A percentile compares a stretch with the other conserved stretches of the same genome.
These are phyloP conservation scores for Plecotus auritus DNA, from an alignment of 2,113 vertebrate species.

Conservation along the genomic window DNA sequence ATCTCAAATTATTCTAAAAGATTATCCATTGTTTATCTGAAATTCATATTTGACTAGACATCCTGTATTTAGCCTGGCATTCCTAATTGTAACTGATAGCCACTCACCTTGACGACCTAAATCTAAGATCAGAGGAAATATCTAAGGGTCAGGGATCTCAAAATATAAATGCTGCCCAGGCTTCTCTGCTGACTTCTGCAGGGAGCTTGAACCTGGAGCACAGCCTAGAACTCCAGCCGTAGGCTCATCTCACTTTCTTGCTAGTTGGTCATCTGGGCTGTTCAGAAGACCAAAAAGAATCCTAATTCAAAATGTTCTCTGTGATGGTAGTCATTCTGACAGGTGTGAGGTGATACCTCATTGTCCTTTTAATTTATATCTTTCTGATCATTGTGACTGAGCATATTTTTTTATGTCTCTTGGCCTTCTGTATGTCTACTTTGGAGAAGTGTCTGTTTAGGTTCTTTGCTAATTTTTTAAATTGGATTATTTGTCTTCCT, in stretches of 20 bases:
- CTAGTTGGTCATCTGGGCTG: neutral
- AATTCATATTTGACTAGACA: neutral
- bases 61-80: neutral
- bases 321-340: no score
- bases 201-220: neutral
- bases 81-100: neutral
- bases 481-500: no score
- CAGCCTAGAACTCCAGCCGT: accelerated
- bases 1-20: neutral
- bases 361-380: no score
- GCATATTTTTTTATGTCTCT: no score
- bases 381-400: no score
- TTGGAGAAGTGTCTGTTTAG: no score
- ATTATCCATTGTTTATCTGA: neutral
- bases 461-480: no score
- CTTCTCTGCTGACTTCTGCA: neutral
- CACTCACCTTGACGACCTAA: neutral
- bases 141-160: neutral
- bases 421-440: no score
- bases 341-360: no score
- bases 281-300: neutral
- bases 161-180: neutral
- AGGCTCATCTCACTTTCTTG: neutral
- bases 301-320: constrained; percentile 20
- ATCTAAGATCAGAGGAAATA: neutral